These are phyloP conservation scores for Syngnathus acus DNA, from an alignment of 2,797 vertebrate species.

Conservation along the genomic window DNA sequence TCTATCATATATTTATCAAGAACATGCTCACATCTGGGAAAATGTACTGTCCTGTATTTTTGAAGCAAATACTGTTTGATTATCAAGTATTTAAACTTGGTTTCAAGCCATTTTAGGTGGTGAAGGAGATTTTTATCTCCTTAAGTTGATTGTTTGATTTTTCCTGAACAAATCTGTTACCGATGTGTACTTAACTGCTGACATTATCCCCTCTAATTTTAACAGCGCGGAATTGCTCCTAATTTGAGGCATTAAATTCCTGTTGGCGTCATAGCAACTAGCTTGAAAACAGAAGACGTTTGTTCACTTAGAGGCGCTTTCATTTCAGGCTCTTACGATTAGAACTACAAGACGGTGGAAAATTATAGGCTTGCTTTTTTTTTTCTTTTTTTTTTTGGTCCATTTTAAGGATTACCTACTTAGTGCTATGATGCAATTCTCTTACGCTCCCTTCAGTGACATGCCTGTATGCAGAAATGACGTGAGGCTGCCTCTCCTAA, in stretches of 20 bases:
- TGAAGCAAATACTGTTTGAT: neutral
- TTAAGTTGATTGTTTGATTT: neutral
- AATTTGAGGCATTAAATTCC: conserved; percentile 3
- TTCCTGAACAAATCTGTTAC: neutral
- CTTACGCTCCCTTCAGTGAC: neutral
- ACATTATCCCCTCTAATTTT: neutral
- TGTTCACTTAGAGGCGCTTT: neutral
- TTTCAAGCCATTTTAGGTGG: too few relatives aligned
- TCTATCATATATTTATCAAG: neutral
- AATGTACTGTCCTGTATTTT: neutral
- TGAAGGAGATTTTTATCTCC: neutral
- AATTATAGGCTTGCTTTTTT: neutral
- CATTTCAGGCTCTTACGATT: neutral
- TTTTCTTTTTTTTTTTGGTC: too few relatives aligned
- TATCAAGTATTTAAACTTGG: neutral
- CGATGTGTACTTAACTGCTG: neutral
- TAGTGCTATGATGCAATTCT: neutral
- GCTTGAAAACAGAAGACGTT: neutral
- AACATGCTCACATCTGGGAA: neutral
- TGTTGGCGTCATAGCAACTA: conserved; percentile 1
- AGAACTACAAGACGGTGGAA: neutral
- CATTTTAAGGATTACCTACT: neutral
- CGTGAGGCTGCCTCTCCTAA: neutral
- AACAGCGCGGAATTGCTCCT: conserved; percentile 5
- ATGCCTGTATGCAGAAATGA: neutral